Evolutionary conservation across 2,797 vertebrate species (phyloP).

Genomic region (Adelosebastes latens): DNA sequence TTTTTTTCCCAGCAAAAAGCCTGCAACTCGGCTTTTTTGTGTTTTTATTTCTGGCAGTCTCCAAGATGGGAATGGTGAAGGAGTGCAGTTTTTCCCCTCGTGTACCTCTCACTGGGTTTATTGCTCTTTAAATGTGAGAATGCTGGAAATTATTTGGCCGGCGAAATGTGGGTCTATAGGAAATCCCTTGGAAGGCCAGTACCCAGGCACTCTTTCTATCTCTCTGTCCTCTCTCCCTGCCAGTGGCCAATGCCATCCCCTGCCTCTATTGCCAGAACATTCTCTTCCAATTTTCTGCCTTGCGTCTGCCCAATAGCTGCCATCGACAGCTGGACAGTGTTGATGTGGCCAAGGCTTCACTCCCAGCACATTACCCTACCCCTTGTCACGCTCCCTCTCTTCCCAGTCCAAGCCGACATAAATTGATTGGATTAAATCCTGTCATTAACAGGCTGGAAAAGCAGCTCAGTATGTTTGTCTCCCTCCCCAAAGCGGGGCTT

Average conservation of each 20-base stretch:
- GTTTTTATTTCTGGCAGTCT: slow-evolving; percentile 75
- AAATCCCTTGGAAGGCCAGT: slow-evolving; percentile 80
- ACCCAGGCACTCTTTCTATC: slow-evolving; percentile 71
- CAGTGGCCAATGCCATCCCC: slow-evolving; percentile 80
- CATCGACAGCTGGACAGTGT: slow-evolving; percentile 82
- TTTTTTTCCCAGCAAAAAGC: slow-evolving; percentile 52
- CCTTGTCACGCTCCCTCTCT: slow-evolving; percentile 81
- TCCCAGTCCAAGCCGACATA: slow-evolving; percentile 81
- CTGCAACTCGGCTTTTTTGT: slow-evolving; percentile 64
- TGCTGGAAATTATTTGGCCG: slow-evolving; percentile 76
- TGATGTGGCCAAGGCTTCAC: slow-evolving; percentile 79
- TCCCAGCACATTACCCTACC: slow-evolving; percentile 80
- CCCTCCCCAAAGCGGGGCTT: slow-evolving; percentile 76
- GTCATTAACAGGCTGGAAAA: slow-evolving; percentile 85
- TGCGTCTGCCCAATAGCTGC: slow-evolving; percentile 78
- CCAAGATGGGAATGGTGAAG: slow-evolving; percentile 58
- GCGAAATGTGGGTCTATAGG: slow-evolving; percentile 77
- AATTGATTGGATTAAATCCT: slow-evolving; percentile 86
- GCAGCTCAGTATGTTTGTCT: slow-evolving; percentile 83
- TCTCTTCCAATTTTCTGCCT: slow-evolving; percentile 84
- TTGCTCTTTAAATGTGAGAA: slow-evolving; percentile 81
- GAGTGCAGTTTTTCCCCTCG: slow-evolving; percentile 60
- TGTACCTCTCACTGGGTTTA: slow-evolving; percentile 75
- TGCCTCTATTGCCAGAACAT: slow-evolving; percentile 79
- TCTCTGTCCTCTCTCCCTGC: slow-evolving; percentile 71